Conservation (phyloP, 1,140 invertebrate genomes). For the Trichonephila clavipes region DNA sequence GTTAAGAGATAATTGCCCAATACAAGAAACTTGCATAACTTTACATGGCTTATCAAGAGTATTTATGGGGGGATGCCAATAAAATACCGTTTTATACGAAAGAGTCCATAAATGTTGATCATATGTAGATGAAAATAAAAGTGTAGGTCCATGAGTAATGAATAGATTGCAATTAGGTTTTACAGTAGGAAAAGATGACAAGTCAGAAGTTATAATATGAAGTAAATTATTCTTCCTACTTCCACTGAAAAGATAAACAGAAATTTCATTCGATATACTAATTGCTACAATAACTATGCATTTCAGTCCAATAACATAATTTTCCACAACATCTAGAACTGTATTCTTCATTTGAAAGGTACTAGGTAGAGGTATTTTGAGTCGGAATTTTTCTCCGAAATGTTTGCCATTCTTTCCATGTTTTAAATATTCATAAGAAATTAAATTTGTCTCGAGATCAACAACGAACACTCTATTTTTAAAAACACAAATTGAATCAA, state of each 20-base stretch:
- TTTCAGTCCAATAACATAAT: slow-evolving; percentile 6
- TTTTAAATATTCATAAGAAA: not conserved
- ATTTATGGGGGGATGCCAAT: not conserved
- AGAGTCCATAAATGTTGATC: not conserved
- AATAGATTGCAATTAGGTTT: slow-evolving; percentile 21
- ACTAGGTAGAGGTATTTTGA: slow-evolving; percentile 15
- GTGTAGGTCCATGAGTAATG: slow-evolving; percentile 19
- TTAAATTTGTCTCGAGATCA: not conserved
- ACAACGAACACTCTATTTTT: slow-evolving; percentile 31
- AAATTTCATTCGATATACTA: not conserved
- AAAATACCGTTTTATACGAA: not conserved
- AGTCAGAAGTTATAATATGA: not conserved
- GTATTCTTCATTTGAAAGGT: slow-evolving; percentile 12
- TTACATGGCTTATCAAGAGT: too few species aligned
- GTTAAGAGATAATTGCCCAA: not conserved
- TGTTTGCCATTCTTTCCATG: not conserved
- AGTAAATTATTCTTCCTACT: not conserved
- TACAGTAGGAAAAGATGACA: not conserved
- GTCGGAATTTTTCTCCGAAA: not conserved
- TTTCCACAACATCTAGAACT: slow-evolving; percentile 5
- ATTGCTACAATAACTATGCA: slow-evolving; percentile 1
- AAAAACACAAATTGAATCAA: not conserved
- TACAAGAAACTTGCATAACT: not conserved
- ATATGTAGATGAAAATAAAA: not conserved
- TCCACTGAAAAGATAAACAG: not conserved